Conservation (phyloP, 2,797 vertebrate genomes). For the Takifugu ocellatus region DNA sequence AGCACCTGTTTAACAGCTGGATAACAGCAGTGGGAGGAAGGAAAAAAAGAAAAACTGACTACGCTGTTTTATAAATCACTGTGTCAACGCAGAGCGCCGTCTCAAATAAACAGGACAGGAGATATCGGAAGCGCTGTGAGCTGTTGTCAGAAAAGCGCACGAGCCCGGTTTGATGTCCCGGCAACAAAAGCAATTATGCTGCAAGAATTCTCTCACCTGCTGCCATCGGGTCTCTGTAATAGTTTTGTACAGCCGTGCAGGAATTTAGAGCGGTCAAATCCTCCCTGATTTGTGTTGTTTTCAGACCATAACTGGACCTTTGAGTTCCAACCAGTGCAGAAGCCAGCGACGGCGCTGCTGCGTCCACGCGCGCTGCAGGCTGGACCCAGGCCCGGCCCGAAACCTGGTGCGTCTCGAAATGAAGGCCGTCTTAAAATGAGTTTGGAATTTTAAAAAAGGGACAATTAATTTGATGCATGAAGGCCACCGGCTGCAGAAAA, state of each 20-base stretch:
- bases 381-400: constrained; percentile 41
- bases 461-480: constrained; percentile 50
- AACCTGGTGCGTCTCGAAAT: background rate
- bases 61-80: constrained; percentile 71
- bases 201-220: constrained; percentile 43
- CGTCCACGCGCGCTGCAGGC: constrained; percentile 35
- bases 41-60: constrained; percentile 43
- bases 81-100: constrained; percentile 58
- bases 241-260: constrained; percentile 13
- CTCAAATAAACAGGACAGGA: constrained; percentile 54
- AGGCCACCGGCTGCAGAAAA: constrained; percentile 31
- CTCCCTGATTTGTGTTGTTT: constrained; percentile 23
- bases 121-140: constrained; percentile 60
- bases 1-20: constrained; percentile 78
- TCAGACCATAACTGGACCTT: constrained; percentile 30
- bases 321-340: constrained; percentile 30
- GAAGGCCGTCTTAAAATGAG: background rate
- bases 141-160: constrained; percentile 31
- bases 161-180: constrained; percentile 38
- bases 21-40: constrained; percentile 57
- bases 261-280: constrained; percentile 25
- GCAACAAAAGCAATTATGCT: constrained; percentile 43
- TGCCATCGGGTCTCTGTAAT: constrained; percentile 22
- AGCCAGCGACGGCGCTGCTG: constrained; percentile 37
- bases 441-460: constrained; percentile 23